Percentiles rank a stretch among this genome's conserved stretches.
Evolutionary conservation across 2,797 vertebrate genomes (phyloP).

Genomic region (Galaxias olidus): DNA sequence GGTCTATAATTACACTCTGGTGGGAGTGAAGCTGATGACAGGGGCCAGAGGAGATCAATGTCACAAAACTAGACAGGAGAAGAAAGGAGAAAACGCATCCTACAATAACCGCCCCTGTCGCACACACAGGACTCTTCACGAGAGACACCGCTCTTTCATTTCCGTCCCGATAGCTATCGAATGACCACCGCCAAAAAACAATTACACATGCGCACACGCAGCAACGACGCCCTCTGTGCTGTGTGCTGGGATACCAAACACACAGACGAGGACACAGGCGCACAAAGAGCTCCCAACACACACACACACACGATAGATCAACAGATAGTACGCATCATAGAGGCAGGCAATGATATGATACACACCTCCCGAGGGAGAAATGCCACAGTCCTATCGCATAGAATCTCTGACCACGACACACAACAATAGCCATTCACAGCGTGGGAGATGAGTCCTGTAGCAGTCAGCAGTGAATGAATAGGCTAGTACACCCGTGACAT

Average conservation of each 20-base stretch:
- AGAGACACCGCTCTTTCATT: constrained; percentile 62
- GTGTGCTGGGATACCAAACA: too few relatives aligned
- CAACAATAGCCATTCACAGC: constrained; percentile 23
- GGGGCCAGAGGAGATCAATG: constrained; percentile 54
- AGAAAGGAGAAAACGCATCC: constrained; percentile 23
- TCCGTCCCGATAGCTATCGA: constrained; percentile 58
- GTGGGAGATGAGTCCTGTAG: constrained; percentile 16
- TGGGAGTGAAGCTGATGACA: constrained; percentile 74
- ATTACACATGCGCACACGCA: constrained; percentile 1
- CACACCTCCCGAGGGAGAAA: constrained; percentile 19
- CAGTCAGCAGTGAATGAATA: constrained; percentile 15
- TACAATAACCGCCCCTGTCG: constrained; percentile 34
- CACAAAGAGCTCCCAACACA: neutral
- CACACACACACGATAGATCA: neutral
- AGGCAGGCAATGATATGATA: too few relatives aligned
- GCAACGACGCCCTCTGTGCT: constrained; percentile 1
- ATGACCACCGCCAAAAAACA: constrained; percentile 22
- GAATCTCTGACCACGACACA: neutral
- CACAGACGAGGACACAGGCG: neutral
- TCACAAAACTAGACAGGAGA: constrained; percentile 22
- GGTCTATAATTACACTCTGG: constrained; percentile 71
- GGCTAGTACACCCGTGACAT: constrained; percentile 20
- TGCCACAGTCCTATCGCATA: constrained; percentile 8
- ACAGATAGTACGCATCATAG: too few relatives aligned
- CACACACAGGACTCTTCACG: constrained; percentile 31